Evolutionary conservation across 2,113 vertebrate species (phyloP).

Genomic region (cattle (Bos taurus)): ARS-UCD2.0 NC_037347.1:23099001-23099500

Average conservation of each 20-base stretch:
- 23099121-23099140: not conserved
- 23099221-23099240: not conserved
- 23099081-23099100: not conserved
- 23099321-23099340: conserved; percentile 8
- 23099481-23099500: conserved; percentile 28
- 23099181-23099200: not conserved
- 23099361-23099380: not conserved
- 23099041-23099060: not conserved
- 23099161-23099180: not conserved
- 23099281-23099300: not conserved
- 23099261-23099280: not conserved
- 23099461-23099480: not conserved
- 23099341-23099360: not conserved
- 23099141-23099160: not conserved
- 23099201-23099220: not conserved
- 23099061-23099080: not conserved
- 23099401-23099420: conserved; percentile 25
- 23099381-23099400: not conserved
- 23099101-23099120: not conserved
- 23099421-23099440: not conserved
- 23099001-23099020: not conserved
- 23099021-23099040: not conserved
- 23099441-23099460: not conserved
- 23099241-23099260: conserved; percentile 7
- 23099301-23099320: not conserved